Conservation (phyloP, 2,888 invertebrate species). For the Spisula subtruncata region DNA sequence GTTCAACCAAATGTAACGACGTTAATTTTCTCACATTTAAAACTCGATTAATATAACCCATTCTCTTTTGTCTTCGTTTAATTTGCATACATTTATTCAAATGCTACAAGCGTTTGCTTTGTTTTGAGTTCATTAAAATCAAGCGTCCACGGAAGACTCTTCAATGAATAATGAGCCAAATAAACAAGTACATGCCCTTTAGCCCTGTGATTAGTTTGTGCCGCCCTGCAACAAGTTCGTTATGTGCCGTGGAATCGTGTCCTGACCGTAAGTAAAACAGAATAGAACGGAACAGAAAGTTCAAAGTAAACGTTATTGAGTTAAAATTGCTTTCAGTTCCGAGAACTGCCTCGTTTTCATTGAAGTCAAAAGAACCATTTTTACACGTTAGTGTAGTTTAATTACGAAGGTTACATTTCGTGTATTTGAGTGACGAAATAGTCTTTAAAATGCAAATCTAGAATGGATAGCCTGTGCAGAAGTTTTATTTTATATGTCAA, state of each 20-base stretch:
- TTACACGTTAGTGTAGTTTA: too few relatives aligned
- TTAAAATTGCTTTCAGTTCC: not conserved
- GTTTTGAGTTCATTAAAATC: slow-evolving; percentile 49
- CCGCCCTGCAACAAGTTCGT: not conserved
- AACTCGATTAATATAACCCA: slow-evolving; percentile 47
- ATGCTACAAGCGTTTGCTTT: slow-evolving; percentile 44
- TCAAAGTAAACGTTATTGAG: not conserved
- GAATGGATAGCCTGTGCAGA: too few relatives aligned
- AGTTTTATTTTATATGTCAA: too few relatives aligned
- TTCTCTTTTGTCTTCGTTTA: slow-evolving; percentile 48
- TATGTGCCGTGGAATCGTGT: not conserved
- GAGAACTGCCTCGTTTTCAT: too few relatives aligned
- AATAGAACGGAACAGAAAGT: too few relatives aligned
- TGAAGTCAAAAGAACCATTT: too few relatives aligned
- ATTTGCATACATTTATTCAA: slow-evolving; percentile 66
- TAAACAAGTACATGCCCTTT: slow-evolving; percentile 13
- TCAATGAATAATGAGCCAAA: slow-evolving; percentile 43
- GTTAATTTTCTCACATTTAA: slow-evolving; percentile 63
- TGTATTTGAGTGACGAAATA: too few relatives aligned
- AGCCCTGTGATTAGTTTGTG: not conserved
- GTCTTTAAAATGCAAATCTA: too few relatives aligned
- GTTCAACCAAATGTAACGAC: slow-evolving; percentile 32
- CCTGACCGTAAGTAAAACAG: too few relatives aligned
- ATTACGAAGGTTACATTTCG: too few relatives aligned
- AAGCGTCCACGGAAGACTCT: slow-evolving; percentile 38